phyloP scores from a whole-genome alignment of 2,113 vertebrate species.

The Telmatochromis brachygnathus region DNA sequence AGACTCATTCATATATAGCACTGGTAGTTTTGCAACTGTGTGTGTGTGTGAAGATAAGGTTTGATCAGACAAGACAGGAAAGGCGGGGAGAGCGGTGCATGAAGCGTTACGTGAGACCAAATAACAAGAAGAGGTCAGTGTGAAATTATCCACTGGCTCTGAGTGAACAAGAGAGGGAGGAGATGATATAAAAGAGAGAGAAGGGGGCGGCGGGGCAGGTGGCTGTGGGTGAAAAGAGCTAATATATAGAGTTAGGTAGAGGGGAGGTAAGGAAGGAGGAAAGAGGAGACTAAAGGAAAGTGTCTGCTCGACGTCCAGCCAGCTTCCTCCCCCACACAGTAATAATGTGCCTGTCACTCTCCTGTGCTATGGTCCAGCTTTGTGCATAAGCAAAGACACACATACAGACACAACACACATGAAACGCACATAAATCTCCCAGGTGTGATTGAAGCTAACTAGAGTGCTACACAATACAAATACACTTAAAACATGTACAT shows the following conservation, averaged over 20 bases:
- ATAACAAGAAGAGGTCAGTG: background rate
- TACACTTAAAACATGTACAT: background rate
- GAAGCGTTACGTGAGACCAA: background rate
- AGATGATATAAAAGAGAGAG: background rate
- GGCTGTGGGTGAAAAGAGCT: background rate
- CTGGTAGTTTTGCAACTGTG: background rate
- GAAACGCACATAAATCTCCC: background rate
- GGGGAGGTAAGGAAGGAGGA: background rate
- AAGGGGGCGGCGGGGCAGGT: background rate
- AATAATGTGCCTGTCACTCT: background rate
- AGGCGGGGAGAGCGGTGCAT: background rate
- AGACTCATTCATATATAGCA: background rate
- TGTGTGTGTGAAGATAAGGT: background rate
- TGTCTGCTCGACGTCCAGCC: background rate
- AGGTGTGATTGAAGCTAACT: background rate
- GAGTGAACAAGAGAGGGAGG: background rate
- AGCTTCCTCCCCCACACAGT: background rate
- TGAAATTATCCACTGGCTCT: background rate
- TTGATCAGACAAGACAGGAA: background rate
- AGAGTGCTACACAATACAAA: background rate
- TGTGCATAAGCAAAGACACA: background rate
- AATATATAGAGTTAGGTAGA: background rate
- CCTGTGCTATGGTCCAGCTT: background rate
- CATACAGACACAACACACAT: background rate
- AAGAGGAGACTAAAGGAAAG: background rate